phyloP scores from a whole-genome alignment of 35 echinoderm and acorn worm genomes.

The Ptychodera flava region DNA sequence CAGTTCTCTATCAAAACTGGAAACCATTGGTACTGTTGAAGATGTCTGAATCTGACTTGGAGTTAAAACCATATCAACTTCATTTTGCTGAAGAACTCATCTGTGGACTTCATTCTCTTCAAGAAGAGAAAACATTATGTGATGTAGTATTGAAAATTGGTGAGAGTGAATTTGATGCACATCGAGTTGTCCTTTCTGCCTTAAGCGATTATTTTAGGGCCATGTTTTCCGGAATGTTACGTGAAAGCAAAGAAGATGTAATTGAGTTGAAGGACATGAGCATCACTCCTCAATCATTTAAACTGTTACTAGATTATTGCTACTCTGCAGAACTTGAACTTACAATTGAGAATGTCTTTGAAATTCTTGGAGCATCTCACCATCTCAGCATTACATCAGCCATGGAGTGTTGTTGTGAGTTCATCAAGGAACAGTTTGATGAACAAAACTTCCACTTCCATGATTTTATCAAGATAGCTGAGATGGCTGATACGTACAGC shows the following conservation, averaged over 20 bases:
- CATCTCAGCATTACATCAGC: constrained; percentile 28
- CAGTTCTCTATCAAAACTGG: too few species aligned
- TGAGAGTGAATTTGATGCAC: constrained; percentile 23
- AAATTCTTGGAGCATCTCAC: constrained; percentile 32
- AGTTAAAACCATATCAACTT: not conserved
- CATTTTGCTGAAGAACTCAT: not conserved
- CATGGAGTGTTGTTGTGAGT: constrained; percentile 19
- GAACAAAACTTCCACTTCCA: constrained; percentile 26
- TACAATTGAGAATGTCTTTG: constrained; percentile 42
- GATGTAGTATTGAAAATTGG: constrained; percentile 31
- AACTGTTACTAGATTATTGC: constrained; percentile 36
- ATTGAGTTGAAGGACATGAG: constrained; percentile 26
- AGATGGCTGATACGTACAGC: constrained; percentile 40
- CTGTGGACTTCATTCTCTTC: constrained; percentile 1
- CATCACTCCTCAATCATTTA: constrained; percentile 20
- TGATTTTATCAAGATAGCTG: constrained; percentile 43
- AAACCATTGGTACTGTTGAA: too few species aligned
- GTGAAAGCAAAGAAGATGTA: constrained; percentile 25
- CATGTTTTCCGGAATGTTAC: constrained; percentile 35
- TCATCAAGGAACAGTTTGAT: constrained; percentile 23
- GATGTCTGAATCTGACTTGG: not conserved
- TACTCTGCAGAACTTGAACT: constrained; percentile 34
- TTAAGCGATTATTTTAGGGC: constrained; percentile 36
- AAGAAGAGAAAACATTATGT: constrained; percentile 9
- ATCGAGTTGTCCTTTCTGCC: constrained; percentile 24